These are phyloP conservation scores for Chlamydotis undulata DNA, from an alignment of 2,113 vertebrate genomes.

Conservation along the genomic window DNA sequence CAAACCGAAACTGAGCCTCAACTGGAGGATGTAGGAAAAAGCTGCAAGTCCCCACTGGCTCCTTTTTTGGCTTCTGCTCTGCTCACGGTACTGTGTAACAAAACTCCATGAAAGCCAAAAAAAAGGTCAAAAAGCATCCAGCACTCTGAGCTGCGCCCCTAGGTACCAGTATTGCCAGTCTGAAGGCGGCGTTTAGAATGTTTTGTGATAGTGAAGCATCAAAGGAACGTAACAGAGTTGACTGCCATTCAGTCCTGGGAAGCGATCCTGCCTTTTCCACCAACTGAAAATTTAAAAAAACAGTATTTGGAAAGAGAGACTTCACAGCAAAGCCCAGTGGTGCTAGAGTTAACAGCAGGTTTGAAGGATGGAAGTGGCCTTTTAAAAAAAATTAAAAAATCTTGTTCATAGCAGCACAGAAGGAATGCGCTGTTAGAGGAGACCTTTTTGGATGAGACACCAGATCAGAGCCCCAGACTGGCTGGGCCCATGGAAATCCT, in stretches of 20 bases:
- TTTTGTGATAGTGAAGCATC: accelerated
- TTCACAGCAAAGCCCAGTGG: accelerated
- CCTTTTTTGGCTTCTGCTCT: neutral
- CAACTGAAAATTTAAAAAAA: too few species aligned
- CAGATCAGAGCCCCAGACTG: neutral
- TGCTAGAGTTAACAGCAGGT: neutral
- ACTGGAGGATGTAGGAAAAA: neutral
- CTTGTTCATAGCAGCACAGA: neutral
- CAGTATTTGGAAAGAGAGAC: neutral
- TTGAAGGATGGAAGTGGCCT: neutral
- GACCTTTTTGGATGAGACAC: neutral
- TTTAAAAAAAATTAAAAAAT: neutral
- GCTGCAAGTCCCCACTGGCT: neutral
- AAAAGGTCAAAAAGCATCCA: neutral
- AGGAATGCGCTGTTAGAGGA: neutral
- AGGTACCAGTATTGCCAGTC: neutral
- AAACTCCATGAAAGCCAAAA: neutral
- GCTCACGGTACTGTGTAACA: neutral
- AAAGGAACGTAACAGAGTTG: neutral
- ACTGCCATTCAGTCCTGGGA: accelerated
- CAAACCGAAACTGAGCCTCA: neutral
- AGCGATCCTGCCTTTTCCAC: neutral
- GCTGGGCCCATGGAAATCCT: neutral
- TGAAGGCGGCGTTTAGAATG: accelerated
- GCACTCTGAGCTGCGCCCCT: neutral